Evolutionary conservation across 1,140 invertebrate genomes (phyloP), one percentile per base, ranked within the genome.

Genomic region (Microplitis demolitor): DNA sequence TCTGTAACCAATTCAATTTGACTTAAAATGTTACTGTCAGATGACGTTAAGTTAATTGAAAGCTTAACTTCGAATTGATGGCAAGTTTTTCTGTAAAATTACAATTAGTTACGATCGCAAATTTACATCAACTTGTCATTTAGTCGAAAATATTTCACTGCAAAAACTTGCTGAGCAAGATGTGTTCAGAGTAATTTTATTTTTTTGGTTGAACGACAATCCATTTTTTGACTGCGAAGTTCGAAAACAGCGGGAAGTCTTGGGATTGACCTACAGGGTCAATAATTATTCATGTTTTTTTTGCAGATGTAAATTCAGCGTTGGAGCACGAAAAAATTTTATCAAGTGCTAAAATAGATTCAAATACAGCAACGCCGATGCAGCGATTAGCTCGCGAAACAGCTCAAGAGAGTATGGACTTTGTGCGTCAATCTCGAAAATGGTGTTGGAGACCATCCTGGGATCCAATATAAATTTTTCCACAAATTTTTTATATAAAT

Each of bases 361-460:
- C 68, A 2, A 76, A 71, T 4, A 70, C 79, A 14, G 77, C 72
- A 67, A 87, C 78, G 33, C 79, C 80, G 13, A 82, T 87, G 78
- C 77, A 85, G 75, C 80, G 80, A 72, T 73, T 84, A 58, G 85
- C 85, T 1, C 78, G 81, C 31, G 82, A 85, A 77, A 74, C 78
- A 9, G 86, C 86, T 1, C 79, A 83, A 74, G 85, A 87, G 72
- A 87, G 82, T 64, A 87, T 87, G 85, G 81, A 84, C 24, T 78
- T 33, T 8, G 64, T 87, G 9, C 81, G 83, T 54, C 79, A 85
- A 69, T 87, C 85, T 1, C 79, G 86, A 0, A 87, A 84, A 74
- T 85, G 82, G 82, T 87, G 85, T 69, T 84, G 78, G 79, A 85
- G 78, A 72, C 85, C 85, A 35, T 79, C 78, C 6, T 87, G 84